Base-by-base conservation (phyloP, 2,888 invertebrate genomes). In the Leptarthrus brevirostris region DNA sequence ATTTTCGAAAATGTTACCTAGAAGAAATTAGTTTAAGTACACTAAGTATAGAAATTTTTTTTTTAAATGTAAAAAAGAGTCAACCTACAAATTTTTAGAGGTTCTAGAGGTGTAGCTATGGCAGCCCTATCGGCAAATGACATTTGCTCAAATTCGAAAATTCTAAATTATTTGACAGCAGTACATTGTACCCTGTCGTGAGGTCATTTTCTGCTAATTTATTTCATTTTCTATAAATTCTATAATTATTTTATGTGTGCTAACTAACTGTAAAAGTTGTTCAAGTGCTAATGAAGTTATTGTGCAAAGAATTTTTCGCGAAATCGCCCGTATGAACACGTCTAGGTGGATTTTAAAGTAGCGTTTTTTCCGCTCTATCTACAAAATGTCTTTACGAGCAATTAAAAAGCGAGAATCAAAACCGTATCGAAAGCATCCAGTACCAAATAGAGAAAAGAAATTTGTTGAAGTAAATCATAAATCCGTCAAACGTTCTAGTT, bases 321-420 rank as follows among this genome's bases (percentile, higher is more conserved):
- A 40, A 12, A 40, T 3, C n/a, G 6, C 12, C 40, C 12, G 8
- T 12, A 40, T 40, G 40, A 40, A 30, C 8, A 4, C 30, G 8
- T 30, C 0, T 6, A 1, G 8, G 4, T 8, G 30, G 30, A 30
- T 1, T 0, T 30, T 30, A 30, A 30, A 30, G 30, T 30, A 8
- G 3, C 8, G 30, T 8, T 30, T 30, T 30, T 30, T 5, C 30
- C 8, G 3, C 4, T 30, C 4, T 8, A 5, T 3, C 30, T 12
- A 40, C 26, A 72, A 72, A 80, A 84, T 84, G 84, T 85, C 84
- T 80, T 79, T 84, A 74, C 83, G 85, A 66, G 85, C 85, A 76
- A 81, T 85, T 47, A 83, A 81, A 73, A 84, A 84, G 78, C 83
- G 83, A 73, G 85, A 84, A 52, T 73, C 75, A 6, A 77, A 76